Base-by-base conservation (phyloP, 2,888 invertebrate genomes). In the Hybos culiciformis region DNA sequence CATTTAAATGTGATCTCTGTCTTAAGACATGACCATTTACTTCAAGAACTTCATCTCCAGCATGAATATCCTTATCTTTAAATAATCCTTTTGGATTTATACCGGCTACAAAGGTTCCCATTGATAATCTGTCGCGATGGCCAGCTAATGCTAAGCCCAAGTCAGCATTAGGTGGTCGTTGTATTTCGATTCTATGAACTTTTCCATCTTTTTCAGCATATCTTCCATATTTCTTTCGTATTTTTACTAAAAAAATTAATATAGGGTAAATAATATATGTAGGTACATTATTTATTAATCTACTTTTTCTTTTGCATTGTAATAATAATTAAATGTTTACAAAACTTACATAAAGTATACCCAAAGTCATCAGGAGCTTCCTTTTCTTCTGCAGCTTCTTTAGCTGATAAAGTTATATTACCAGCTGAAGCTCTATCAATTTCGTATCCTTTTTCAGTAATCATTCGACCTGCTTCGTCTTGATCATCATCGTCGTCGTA, bases 51-150 rank as follows among this genome's bases (percentile, higher is more conserved):
- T 97, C 94, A 63, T 98, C 98, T 2, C 94, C 96, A 15, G 93
- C 79, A 61, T 80, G 77, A 26, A 98, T 76, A 7, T 82, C 78
- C 6, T 78, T 72, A 53, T 77, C 77, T 48, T 72, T 78, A 4
- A 90, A 85, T 0, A 82, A 73, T 12, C 94, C 93, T 4, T 80
- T 80, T 0, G 92, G 87, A 65, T 93, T 83, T 42, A 98, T 72
- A n/a, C 93, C 96, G 53, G 92, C 93, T 21, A 98, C 80, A 66
- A 94, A 94, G 46, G 93, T 93, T 20, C 92, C 91, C 94, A 94
- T 94, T 58, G 84, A 83, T 59, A 80, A 85, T 37, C 93, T 76
- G 67, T 96, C 93, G 58, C 84, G 78, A 70, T 96, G 93, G 1
- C 96, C 97, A 1, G 94, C 91, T 51, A 98, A 70, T 43, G 90